phyloP scores from a whole-genome alignment of 2,113 vertebrate genomes.

The Amia ocellicauda region DNA sequence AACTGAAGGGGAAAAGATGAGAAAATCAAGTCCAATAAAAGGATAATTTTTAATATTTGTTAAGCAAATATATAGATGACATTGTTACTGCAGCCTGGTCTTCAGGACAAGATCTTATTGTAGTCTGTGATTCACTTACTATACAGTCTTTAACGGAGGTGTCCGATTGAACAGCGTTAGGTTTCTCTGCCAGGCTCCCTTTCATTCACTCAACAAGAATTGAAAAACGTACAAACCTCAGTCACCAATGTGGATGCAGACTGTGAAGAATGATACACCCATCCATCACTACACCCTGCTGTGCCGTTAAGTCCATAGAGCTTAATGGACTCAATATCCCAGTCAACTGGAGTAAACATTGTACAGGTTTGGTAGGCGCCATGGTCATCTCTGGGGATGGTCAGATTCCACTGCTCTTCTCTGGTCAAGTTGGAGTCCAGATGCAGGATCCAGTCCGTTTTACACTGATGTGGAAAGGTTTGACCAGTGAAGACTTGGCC shows the following conservation, averaged over 20 bases:
- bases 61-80: too few relatives aligned
- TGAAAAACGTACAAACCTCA: conserved; percentile 29
- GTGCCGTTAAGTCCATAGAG: conserved; percentile 63
- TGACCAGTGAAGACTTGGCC: conserved; percentile 68
- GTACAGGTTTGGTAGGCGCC: conserved; percentile 67
- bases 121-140: too few relatives aligned
- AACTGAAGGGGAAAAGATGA: conserved; percentile 44
- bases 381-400: conserved; percentile 46
- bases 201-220: too few relatives aligned
- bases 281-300: conserved; percentile 57
- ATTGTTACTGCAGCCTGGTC: too few relatives aligned
- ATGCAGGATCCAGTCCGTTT: conserved; percentile 61
- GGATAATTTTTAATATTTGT: neutral
- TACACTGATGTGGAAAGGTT: conserved; percentile 55
- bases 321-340: conserved; percentile 62
- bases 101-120: too few relatives aligned
- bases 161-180: too few relatives aligned
- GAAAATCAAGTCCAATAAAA: too few relatives aligned
- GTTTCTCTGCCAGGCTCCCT: too few relatives aligned
- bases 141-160: too few relatives aligned
- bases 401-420: conserved; percentile 66
- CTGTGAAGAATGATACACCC: conserved; percentile 60
- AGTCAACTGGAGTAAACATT: conserved; percentile 66
- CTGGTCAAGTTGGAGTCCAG: conserved; percentile 53
- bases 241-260: conserved; percentile 56